Percentiles rank a stretch among this genome's conserved stretches.
Conservation (phyloP, 2,113 vertebrate species). For the Scophthalmus maximus region DNA sequence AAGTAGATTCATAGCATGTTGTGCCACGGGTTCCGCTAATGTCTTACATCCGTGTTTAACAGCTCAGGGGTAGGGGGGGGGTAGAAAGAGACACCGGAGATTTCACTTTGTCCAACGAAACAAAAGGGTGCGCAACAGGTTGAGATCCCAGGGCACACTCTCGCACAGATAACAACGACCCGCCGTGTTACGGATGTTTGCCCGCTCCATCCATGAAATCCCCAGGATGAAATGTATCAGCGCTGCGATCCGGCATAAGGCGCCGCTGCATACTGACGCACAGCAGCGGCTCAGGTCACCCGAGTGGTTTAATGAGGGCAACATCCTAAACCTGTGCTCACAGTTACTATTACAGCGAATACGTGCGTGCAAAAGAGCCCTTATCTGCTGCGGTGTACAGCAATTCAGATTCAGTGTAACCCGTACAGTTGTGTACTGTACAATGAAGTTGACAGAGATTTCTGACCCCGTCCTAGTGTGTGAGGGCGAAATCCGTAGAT, state of each 20-base stretch:
- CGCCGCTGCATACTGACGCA: slow-evolving; percentile 37
- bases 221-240: slow-evolving; percentile 45
- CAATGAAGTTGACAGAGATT: too few relatives aligned
- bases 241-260: slow-evolving; percentile 47
- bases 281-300: slow-evolving; percentile 33
- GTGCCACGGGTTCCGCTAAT: slow-evolving; percentile 19
- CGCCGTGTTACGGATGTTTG: slow-evolving; percentile 27
- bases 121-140: slow-evolving; percentile 34
- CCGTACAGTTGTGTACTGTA: too few relatives aligned
- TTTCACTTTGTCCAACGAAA: slow-evolving; percentile 15
- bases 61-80: slow-evolving; percentile 20
- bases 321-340: slow-evolving; percentile 15
- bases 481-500: too few relatives aligned
- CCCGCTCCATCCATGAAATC: slow-evolving; percentile 29
- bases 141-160: slow-evolving; percentile 32
- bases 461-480: too few relatives aligned
- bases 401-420: too few relatives aligned
- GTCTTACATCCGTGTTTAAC: slow-evolving; percentile 54
- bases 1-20: slow-evolving; percentile 45
- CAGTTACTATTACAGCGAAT: not conserved
- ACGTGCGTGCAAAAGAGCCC: too few relatives aligned
- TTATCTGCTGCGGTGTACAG: too few relatives aligned
- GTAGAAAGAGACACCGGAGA: slow-evolving; percentile 1
- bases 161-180: slow-evolving; percentile 44
- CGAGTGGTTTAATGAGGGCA: slow-evolving; percentile 16